Conservation (phyloP, 2,113 vertebrate genomes). For the Epinephelus fuscoguttatus region DNA sequence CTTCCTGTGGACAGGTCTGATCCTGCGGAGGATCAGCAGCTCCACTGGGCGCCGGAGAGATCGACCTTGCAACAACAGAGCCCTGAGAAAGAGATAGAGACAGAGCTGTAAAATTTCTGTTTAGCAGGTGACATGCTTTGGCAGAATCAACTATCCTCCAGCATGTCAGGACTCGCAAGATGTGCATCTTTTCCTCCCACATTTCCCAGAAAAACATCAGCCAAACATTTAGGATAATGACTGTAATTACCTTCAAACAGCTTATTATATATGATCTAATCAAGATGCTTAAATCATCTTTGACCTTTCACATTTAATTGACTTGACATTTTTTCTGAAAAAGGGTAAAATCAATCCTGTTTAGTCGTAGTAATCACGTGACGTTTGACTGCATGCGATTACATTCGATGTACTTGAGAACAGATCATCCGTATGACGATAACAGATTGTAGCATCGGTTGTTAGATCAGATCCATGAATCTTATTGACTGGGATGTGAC, state of each 20-base stretch:
- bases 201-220: conserved; percentile 14
- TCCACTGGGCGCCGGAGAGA: conserved; percentile 47
- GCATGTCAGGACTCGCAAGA: not conserved
- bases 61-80: conserved; percentile 43
- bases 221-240: conserved; percentile 34
- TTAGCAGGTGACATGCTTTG: not conserved
- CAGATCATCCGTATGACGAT: conserved; percentile 45
- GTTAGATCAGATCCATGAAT: conserved; percentile 37
- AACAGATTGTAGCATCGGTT: conserved; percentile 44
- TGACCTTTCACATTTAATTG: conserved; percentile 68
- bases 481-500: conserved; percentile 41
- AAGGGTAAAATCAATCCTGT: conserved; percentile 37
- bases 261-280: conserved; percentile 66
- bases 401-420: conserved; percentile 25
- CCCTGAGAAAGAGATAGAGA: conserved; percentile 49
- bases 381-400: conserved; percentile 43
- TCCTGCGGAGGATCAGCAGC: conserved; percentile 57
- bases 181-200: not conserved
- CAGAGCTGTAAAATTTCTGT: conserved; percentile 4
- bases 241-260: conserved; percentile 29
- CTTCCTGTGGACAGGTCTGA: conserved; percentile 70
- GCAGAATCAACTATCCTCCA: not conserved
- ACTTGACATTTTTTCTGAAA: conserved; percentile 62
- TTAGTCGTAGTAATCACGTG: conserved; percentile 20
- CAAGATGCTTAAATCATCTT: conserved; percentile 53